A percentile compares a stretch with the other conserved stretches of the same genome.
These are phyloP conservation scores for Ailuropoda melanoleuca DNA, from an alignment of 2,113 vertebrate genomes.

Conservation along the genomic window DNA sequence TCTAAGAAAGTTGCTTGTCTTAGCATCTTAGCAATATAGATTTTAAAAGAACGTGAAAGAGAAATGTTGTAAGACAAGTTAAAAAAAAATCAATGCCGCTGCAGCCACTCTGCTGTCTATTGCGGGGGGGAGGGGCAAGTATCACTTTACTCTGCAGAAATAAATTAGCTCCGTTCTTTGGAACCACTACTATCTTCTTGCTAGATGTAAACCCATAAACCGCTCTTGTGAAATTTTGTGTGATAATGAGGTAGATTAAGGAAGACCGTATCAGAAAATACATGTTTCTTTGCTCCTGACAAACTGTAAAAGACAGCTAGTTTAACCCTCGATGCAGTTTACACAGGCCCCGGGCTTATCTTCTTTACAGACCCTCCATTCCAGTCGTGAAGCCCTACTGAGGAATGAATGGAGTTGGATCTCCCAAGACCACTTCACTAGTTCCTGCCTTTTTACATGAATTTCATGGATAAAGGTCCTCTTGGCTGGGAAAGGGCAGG, in stretches of 20 bases:
- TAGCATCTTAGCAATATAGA: slow-evolving; percentile 67
- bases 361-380: not conserved
- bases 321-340: not conserved
- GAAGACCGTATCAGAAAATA: not conserved
- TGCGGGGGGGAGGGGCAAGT: no score
- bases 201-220: slow-evolving; percentile 44
- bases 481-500: not conserved
- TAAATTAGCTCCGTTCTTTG: not conserved
- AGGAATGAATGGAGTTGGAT: not conserved
- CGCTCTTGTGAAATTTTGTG: not conserved
- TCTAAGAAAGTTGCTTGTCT: slow-evolving; percentile 48
- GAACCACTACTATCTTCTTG: not conserved
- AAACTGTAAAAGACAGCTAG: not conserved
- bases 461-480: not conserved
- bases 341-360: not conserved
- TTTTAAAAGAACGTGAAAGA: slow-evolving; percentile 56
- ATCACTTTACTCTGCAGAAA: slow-evolving; percentile 28
- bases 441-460: not conserved
- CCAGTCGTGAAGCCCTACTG: not conserved
- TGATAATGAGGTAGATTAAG: not conserved
- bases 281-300: not conserved
- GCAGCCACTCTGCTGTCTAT: not conserved
- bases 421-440: not conserved
- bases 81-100: slow-evolving; percentile 47
- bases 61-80: slow-evolving; percentile 47